These are phyloP conservation scores for Ophion ventricosus DNA, from an alignment of 2,888 invertebrate genomes.

Conservation along the genomic window DNA sequence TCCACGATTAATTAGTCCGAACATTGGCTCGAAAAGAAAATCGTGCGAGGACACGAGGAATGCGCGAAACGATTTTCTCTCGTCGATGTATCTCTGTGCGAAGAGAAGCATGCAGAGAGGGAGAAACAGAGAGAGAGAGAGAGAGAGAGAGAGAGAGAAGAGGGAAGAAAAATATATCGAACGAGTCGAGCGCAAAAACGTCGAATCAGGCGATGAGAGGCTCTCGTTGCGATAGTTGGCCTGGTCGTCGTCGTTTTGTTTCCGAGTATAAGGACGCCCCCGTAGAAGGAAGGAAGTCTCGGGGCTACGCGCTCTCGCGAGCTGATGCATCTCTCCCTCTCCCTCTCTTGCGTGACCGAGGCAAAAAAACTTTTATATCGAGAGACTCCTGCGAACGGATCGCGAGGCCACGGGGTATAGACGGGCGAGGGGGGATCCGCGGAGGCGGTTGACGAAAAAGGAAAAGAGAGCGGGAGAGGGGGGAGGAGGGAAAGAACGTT, in stretches of 20 bases:
- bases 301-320: constrained; percentile 19
- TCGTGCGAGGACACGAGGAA: neutral
- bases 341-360: neutral
- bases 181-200: constrained; percentile 10
- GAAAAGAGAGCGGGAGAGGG: constrained; percentile 50
- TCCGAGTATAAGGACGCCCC: constrained; percentile 46
- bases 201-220: constrained; percentile 20
- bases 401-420: neutral
- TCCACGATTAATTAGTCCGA: constrained; percentile 24
- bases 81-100: neutral
- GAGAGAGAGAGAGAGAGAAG: neutral
- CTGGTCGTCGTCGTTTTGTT: constrained; percentile 14
- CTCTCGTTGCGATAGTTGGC: constrained; percentile 30
- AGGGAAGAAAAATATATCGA: neutral
- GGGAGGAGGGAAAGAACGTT: constrained; percentile 31
- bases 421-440: constrained; percentile 37
- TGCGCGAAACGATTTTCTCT: constrained; percentile 1
- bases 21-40: neutral
- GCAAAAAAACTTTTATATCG: constrained; percentile 59
- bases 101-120: neutral
- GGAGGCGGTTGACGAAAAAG: constrained; percentile 64
- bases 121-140: neutral
- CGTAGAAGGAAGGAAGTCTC: constrained; percentile 59
- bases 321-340: constrained; percentile 43
- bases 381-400: constrained; percentile 49